Percentiles rank a stretch among this genome's conserved stretches.
Evolutionary conservation across 2,888 invertebrate genomes (phyloP).

Genomic region (Idaea biselata): DNA sequence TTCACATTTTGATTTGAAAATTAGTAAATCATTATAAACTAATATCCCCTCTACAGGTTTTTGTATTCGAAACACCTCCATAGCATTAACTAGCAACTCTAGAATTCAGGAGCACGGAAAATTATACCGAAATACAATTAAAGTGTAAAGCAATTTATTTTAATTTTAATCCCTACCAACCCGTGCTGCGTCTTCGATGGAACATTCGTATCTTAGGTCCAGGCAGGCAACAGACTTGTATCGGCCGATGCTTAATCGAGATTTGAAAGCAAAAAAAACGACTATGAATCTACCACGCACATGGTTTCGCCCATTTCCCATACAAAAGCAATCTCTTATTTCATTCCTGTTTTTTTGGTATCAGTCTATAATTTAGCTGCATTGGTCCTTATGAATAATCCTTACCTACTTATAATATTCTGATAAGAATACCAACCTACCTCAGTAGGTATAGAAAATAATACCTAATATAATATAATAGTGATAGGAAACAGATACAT

Average conservation of each 20-base stretch:
- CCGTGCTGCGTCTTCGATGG: slow-evolving; percentile 40
- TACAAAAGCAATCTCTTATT: too few species aligned
- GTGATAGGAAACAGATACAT: too few species aligned
- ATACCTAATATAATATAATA: too few species aligned
- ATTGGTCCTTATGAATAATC: too few species aligned
- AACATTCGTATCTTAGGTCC: slow-evolving; percentile 31
- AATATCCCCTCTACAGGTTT: slow-evolving; percentile 40
- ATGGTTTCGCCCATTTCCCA: too few species aligned
- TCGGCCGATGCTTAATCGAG: background rate
- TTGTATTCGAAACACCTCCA: slow-evolving; percentile 49
- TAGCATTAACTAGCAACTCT: slow-evolving; percentile 62
- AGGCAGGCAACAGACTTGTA: slow-evolving; percentile 15
- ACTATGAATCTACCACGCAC: too few species aligned
- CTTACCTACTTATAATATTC: too few species aligned
- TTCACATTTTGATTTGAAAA: background rate
- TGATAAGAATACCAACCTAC: too few species aligned
- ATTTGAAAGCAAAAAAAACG: background rate
- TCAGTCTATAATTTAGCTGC: too few species aligned
- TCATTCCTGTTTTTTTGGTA: too few species aligned
- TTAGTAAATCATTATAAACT: background rate
- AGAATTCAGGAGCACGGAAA: slow-evolving; percentile 77
- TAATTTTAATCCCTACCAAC: slow-evolving; percentile 70
- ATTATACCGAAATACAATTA: slow-evolving; percentile 79
- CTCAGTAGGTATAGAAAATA: too few species aligned
- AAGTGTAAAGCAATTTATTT: slow-evolving; percentile 77